These are phyloP conservation scores for Gisinianus flammeolus DNA, from an alignment of 2,888 invertebrate genomes.

Conservation along the genomic window DNA sequence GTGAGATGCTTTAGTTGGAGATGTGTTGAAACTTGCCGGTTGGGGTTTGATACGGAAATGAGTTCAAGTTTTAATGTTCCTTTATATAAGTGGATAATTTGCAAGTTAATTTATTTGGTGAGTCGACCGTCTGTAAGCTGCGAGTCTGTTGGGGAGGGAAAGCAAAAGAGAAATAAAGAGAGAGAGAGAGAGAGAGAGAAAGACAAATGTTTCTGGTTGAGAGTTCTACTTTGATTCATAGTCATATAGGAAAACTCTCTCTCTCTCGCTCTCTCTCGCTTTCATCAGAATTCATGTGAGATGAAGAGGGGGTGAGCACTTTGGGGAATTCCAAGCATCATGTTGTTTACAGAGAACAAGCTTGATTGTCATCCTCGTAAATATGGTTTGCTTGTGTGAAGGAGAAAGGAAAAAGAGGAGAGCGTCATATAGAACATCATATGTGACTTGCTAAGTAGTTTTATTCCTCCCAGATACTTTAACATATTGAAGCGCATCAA, in stretches of 20 bases:
- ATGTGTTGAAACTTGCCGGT: constrained; percentile 12
- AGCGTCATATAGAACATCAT: too few species aligned
- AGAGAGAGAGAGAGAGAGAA: not conserved
- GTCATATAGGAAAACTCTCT: too few species aligned
- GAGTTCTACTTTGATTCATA: too few species aligned
- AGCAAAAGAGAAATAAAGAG: not conserved
- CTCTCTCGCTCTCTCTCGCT: not conserved
- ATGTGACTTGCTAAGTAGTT: too few species aligned
- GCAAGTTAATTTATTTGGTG: constrained; percentile 15
- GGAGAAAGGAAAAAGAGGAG: too few species aligned
- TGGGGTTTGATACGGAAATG: not conserved
- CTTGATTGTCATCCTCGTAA: too few species aligned
- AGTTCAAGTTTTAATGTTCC: constrained; percentile 19
- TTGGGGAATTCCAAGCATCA: not conserved
- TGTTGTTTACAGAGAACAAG: not conserved
- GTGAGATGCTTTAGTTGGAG: not conserved
- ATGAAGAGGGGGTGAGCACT: too few species aligned
- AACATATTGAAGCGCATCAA: too few species aligned
- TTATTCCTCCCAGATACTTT: too few species aligned
- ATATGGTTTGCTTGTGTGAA: too few species aligned
- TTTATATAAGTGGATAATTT: constrained; percentile 2
- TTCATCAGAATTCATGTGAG: too few species aligned
- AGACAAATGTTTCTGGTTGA: constrained; percentile 1
- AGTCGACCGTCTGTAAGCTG: not conserved
- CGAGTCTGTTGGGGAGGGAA: not conserved